phyloP scores from a whole-genome alignment of 2,888 invertebrate genomes.

The Drosophila lutescens region DNA sequence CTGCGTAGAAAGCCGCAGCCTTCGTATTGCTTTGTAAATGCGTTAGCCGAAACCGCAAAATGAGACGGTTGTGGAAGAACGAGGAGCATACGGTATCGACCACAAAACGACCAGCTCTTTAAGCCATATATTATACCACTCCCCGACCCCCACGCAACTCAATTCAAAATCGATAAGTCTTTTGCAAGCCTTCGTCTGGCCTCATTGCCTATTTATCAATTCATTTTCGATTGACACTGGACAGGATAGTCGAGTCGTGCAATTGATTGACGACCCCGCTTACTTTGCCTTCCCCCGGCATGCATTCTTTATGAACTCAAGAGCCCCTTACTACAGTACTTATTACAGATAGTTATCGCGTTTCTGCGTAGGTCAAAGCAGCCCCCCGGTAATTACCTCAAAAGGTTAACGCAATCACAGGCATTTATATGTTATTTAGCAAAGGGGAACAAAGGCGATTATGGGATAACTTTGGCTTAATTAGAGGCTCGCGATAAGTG shows the following conservation, averaged over 20 bases:
- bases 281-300: not conserved
- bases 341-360: not conserved
- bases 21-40: constrained; percentile 38
- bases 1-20: constrained; percentile 23
- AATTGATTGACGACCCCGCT: constrained; percentile 29
- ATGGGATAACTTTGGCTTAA: constrained; percentile 5
- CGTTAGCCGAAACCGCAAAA: constrained; percentile 33
- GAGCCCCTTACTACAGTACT: not conserved
- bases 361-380: constrained; percentile 3
- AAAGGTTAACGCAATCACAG: constrained; percentile 21
- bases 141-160: not conserved
- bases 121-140: not conserved
- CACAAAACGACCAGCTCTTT: constrained; percentile 8
- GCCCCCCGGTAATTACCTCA: constrained; percentile 11
- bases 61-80: constrained; percentile 11
- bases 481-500: not conserved
- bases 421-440: constrained; percentile 12
- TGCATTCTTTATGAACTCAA: constrained; percentile 35
- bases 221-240: constrained; percentile 10
- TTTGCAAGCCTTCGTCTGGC: constrained; percentile 23
- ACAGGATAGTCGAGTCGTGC: constrained; percentile 5
- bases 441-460: not conserved
- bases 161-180: constrained; percentile 34
- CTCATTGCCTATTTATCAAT: constrained; percentile 32
- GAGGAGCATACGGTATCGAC: not conserved